A percentile compares a stretch with the other conserved stretches of the same genome.
Evolutionary conservation across 1,140 invertebrate genomes (phyloP).

Genomic region (Eulimnadia texana): DNA sequence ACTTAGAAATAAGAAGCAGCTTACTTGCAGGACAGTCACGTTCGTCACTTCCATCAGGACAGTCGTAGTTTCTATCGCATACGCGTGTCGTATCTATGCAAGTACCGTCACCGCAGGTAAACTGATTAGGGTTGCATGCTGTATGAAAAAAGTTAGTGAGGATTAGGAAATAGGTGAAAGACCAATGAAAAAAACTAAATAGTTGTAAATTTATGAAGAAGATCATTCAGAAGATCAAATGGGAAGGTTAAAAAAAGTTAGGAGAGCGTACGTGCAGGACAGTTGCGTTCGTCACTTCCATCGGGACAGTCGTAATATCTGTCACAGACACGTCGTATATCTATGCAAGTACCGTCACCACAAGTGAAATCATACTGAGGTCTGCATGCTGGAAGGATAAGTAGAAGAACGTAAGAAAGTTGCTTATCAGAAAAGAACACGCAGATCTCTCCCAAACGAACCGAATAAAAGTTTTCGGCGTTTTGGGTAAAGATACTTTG

Average conservation of each 20-base stretch:
- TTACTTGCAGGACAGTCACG: conserved; percentile 6
- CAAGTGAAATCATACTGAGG: conserved; percentile 31
- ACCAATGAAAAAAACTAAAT: too few relatives aligned
- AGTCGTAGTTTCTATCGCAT: conserved; percentile 48
- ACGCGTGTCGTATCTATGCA: conserved; percentile 32
- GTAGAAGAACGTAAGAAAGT: not conserved
- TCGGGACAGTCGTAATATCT: conserved; percentile 42
- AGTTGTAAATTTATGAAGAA: too few relatives aligned
- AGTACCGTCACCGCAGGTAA: conserved; percentile 31
- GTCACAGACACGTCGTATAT: conserved; percentile 36
- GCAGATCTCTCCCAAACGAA: too few relatives aligned
- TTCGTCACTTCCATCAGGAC: conserved; percentile 36
- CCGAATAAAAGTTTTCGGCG: too few relatives aligned
- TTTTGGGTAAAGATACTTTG: not conserved
- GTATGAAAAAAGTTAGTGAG: too few relatives aligned
- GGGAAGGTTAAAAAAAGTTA: too few relatives aligned
- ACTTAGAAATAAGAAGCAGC: not conserved
- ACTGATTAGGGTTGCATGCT: conserved; percentile 29
- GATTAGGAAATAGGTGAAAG: too few relatives aligned
- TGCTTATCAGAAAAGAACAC: not conserved
- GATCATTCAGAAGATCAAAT: too few relatives aligned
- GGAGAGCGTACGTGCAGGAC: conserved; percentile 6
- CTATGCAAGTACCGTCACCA: conserved; percentile 34
- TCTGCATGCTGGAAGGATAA: conserved; percentile 23
- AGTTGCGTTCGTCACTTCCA: conserved; percentile 22